Base-by-base conservation (phyloP, 2,888 invertebrate species). In the Sicus ferrugineus region DNA sequence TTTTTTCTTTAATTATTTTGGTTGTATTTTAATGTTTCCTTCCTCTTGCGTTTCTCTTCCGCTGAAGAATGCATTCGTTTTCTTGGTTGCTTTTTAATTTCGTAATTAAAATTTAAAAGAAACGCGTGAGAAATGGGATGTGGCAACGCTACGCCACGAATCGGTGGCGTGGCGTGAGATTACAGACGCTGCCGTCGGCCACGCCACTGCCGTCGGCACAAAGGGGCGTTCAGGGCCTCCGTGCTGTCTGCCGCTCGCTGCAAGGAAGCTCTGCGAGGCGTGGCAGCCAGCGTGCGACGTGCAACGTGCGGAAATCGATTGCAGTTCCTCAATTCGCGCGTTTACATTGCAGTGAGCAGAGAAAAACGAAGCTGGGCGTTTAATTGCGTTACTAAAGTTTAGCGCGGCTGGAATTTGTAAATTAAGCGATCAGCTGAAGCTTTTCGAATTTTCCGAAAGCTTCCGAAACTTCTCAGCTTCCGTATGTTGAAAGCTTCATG, bases 111-210 rank as follows among this genome's bases (percentile, higher is more conserved):
- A 63, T 46, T 28, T 56, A 31, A 38, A 50, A 63, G 58, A 58
- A 67, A 26, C 65, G 59, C 65, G 69, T 65, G 69, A 59, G 65
- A 69, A 69, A 65, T 69, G 59, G 69, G 69, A 46, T 65, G 69
- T 59, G 58, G 69, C 65, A 69, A 65, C 59, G 48, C 42, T 9
- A 30, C n/a, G n/a, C n/a, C n/a, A n/a, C 4, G 23, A 56, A 48
- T 26, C 26, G 9, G 28, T 54, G 38, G 59, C 59, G 19, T 59
- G 26, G 54, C 54, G 14, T 54, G 54, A 3, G 54, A 28, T 21
- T 28, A 23, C 52, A n/a, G 14, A 50, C n/a, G 4, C 42, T 3
- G 42, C 9, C 42, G 11, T 0, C 42, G 2, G 5, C 42, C 14
- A 16, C 16, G 14, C 42, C 42, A n/a, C 16, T n/a, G 42, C n/a